A percentile compares a stretch with the other conserved stretches of the same genome.
Evolutionary conservation across 2,113 vertebrate species (phyloP).

Genomic region (Salminus brasiliensis): DNA sequence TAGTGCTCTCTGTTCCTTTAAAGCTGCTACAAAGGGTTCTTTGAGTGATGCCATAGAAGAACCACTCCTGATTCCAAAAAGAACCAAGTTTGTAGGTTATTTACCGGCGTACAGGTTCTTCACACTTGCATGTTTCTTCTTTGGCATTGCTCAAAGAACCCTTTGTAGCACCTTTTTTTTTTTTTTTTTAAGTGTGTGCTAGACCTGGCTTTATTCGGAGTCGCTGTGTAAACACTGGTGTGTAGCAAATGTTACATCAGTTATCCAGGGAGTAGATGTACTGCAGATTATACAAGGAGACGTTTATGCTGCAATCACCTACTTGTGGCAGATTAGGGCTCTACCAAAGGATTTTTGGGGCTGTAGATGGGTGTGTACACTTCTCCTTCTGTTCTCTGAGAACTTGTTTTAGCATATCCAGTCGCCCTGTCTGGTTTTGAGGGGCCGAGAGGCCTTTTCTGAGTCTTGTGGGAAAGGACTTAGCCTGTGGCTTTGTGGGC

Average conservation of each 20-base stretch:
- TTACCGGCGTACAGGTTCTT: no score
- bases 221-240: neutral
- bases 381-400: neutral
- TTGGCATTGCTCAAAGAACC: no score
- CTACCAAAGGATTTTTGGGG: neutral
- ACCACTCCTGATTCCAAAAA: no score
- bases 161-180: no score
- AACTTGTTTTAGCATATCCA: slow-evolving; percentile 3
- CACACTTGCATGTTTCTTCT: no score
- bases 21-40: no score
- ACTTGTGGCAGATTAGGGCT: neutral
- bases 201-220: neutral
- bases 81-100: no score
- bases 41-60: no score
- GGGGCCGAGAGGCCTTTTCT: neutral
- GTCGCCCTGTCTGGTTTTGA: neutral
- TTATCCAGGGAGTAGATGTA: neutral
- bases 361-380: neutral
- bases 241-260: neutral
- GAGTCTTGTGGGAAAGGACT: no score
- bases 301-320: neutral
- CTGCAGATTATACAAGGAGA: neutral
- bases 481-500: neutral
- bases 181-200: no score
- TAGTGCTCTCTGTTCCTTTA: no score